Evolutionary conservation across 1,140 invertebrate species (phyloP).

Genomic region (Lepidotrigona ventralis): DNA sequence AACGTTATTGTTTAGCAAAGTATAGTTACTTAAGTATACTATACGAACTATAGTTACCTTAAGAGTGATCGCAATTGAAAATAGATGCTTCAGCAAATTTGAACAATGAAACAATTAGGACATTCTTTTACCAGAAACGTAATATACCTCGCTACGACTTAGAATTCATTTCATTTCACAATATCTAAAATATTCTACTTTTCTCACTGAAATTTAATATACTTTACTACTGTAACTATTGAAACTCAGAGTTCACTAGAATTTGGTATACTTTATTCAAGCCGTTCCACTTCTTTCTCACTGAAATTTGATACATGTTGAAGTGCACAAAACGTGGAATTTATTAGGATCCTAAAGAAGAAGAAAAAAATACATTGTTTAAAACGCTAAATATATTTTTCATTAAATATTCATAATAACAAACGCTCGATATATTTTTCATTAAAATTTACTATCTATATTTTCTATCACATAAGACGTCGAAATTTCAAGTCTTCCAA

Average conservation of each 20-base stretch:
- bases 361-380: not conserved
- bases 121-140: not conserved
- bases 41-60: not conserved
- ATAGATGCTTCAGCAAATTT: not conserved
- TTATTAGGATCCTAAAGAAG: not conserved
- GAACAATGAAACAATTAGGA: not conserved
- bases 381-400: too few relatives aligned
- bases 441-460: not conserved
- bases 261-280: not conserved
- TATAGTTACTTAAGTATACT: too few relatives aligned
- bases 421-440: not conserved
- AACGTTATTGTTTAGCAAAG: not conserved
- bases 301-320: not conserved
- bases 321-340: not conserved
- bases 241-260: not conserved
- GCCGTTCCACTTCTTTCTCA: too few relatives aligned
- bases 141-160: not conserved
- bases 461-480: not conserved
- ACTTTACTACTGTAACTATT: not conserved
- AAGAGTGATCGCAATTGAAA: not conserved
- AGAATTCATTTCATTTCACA: not conserved
- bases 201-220: not conserved
- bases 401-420: too few relatives aligned
- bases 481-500: not conserved
- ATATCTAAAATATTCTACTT: not conserved